Percentiles rank a stretch among this genome's conserved stretches.
phyloP scores from a whole-genome alignment of 2,797 vertebrate genomes.

The Rhodeus uyekii region DNA sequence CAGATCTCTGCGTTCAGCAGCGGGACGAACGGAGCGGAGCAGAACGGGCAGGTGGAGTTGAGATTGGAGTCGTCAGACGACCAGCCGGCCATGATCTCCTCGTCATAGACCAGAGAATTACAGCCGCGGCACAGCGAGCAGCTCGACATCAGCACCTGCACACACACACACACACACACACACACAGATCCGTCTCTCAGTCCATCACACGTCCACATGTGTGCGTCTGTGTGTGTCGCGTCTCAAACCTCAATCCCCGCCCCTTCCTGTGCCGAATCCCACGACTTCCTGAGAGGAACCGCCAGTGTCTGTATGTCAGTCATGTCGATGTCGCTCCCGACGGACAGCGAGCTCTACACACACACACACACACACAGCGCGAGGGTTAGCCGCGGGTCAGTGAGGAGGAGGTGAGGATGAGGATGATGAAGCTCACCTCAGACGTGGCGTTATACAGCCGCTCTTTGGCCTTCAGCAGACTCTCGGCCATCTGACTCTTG shows the following conservation, averaged over 20 bases:
- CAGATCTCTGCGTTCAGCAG: conserved; percentile 88
- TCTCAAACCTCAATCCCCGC: conserved; percentile 71
- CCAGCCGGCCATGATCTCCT: conserved; percentile 97
- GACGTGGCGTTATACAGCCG: conserved; percentile 87
- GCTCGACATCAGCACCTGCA: conserved; percentile 88
- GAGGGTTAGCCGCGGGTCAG: too few species aligned
- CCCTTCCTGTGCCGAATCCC: conserved; percentile 78
- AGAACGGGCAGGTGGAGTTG: conserved; percentile 91
- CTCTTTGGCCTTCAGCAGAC: conserved; percentile 80
- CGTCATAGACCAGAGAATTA: conserved; percentile 86
- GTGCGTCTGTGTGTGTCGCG: not conserved
- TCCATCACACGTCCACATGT: not conserved
- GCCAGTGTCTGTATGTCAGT: conserved; percentile 76
- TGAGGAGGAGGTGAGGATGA: too few species aligned
- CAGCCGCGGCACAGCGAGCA: conserved; percentile 88
- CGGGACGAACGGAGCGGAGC: conserved; percentile 84
- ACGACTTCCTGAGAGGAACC: conserved; percentile 75
- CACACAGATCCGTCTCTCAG: not conserved
- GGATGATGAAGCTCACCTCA: too few species aligned
- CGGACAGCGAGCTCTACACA: conserved; percentile 85
- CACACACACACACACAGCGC: too few species aligned
- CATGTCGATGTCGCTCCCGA: conserved; percentile 88
- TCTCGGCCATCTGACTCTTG: conserved; percentile 80
- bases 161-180: not conserved
- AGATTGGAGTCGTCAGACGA: conserved; percentile 94